Evolutionary conservation across 2,797 vertebrate species (phyloP).

Genomic region (Crenuchus spilurus): DNA sequence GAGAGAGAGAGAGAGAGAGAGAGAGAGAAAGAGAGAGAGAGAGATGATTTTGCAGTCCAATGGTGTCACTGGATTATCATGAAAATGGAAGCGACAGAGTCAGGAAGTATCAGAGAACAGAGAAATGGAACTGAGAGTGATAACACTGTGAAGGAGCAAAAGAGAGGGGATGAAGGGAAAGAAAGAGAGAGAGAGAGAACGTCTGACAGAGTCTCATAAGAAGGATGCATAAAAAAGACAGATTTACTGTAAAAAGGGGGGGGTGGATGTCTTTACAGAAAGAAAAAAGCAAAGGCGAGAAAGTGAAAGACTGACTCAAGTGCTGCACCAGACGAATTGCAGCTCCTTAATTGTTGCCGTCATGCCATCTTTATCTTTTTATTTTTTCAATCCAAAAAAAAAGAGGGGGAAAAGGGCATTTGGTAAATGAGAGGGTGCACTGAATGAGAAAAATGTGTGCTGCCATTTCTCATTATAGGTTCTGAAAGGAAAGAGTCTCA

Average conservation of each 20-base stretch:
- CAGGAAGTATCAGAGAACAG: constrained; percentile 78
- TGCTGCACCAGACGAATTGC: constrained; percentile 33
- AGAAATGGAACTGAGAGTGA: constrained; percentile 77
- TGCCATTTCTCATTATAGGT: constrained; percentile 49
- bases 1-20: constrained; percentile 37
- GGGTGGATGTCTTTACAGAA: neutral
- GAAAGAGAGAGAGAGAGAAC: constrained; percentile 51
- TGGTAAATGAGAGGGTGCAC: constrained; percentile 39
- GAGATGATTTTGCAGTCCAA: constrained; percentile 77
- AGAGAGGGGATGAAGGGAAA: constrained; percentile 57
- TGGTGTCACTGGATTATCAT: constrained; percentile 82
- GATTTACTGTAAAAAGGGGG: constrained; percentile 23
- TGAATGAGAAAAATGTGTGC: constrained; percentile 42
- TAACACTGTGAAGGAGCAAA: constrained; percentile 70
- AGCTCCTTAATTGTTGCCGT: constrained; percentile 45
- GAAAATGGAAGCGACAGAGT: constrained; percentile 82
- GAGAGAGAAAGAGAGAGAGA: constrained; percentile 34
- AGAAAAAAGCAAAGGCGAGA: constrained; percentile 36
- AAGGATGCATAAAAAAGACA: constrained; percentile 1
- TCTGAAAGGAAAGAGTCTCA: constrained; percentile 55
- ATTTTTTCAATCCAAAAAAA: constrained; percentile 28
- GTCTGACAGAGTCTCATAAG: constrained; percentile 21
- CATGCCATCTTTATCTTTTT: constrained; percentile 24
- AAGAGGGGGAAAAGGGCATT: constrained; percentile 44
- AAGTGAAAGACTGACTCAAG: constrained; percentile 43